These are phyloP conservation scores for Atractosteus spatula DNA, from an alignment of 2,113 vertebrate genomes.

Conservation along the genomic window DNA sequence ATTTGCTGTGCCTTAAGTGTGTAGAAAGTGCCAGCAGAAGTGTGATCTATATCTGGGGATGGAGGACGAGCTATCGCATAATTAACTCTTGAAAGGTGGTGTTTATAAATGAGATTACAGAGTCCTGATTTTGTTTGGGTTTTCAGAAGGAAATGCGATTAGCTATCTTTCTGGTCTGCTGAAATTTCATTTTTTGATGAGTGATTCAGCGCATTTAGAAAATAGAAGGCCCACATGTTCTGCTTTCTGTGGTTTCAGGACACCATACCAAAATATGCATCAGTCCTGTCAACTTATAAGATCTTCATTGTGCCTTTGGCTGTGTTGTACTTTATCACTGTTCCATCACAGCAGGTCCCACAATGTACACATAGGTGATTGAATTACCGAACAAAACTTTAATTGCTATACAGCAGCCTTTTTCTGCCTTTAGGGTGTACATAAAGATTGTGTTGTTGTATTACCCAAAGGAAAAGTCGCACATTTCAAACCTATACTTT, in stretches of 20 bases:
- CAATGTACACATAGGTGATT: conserved; percentile 61
- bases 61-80: no score
- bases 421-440: conserved; percentile 23
- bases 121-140: conserved; percentile 34
- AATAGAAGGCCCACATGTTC: not conserved
- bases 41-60: no score
- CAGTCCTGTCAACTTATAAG: not conserved
- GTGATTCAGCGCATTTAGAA: not conserved
- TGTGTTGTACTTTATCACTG: conserved; percentile 29
- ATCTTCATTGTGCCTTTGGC: not conserved
- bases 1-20: no score
- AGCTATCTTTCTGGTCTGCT: conserved; percentile 32
- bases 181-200: not conserved
- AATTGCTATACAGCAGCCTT: conserved; percentile 10
- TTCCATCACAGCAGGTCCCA: conserved; percentile 62
- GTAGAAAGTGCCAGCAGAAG: no score
- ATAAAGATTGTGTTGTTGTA: conserved; percentile 31
- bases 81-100: no score
- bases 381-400: conserved; percentile 50
- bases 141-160: conserved; percentile 52
- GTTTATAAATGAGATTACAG: no score
- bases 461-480: conserved; percentile 30
- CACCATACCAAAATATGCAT: not conserved
- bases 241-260: not conserved
- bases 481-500: conserved; percentile 53